Base-by-base conservation (phyloP, 2,888 invertebrate genomes). In the Limulus polyphemus region DNA sequence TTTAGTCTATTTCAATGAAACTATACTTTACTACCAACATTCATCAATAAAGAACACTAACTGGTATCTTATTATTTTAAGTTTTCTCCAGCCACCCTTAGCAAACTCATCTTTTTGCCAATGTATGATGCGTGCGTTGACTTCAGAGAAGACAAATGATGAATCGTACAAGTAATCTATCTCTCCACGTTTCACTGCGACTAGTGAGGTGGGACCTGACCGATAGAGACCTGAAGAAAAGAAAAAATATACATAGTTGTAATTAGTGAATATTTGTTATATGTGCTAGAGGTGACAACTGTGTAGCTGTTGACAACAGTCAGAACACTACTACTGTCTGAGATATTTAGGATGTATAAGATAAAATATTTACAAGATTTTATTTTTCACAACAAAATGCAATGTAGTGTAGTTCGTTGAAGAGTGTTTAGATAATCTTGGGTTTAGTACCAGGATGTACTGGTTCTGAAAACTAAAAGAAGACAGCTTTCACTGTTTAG, bases 91-190 rank as follows among this genome's bases (percentile, higher is more conserved):
- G 3, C 86, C 86, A 65, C 82, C 77, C 65, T 83, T 83, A 1
- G 83, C 83, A 71, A 80, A 79, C 56, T 82, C 81, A 73, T 85
- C 84, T 72, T 83, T 83, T 76, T 83, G 82, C 89, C 89, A 90
- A 70, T 85, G 79, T 78, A 89, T 84, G 60, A 86, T 77, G 75
- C 88, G 88, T 7, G 87, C 85, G 72, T 89, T 88, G 12, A 88
- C 83, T 76, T 88, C 86, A 57, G 86, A 82, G 74, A 85, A 87
- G 68, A 87, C 82, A 75, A 87, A 87, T 1, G 84, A 83, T 0
- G 85, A 83, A 73, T 88, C 88, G 72, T 84, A 86, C 63, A 83
- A 80, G 73, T 84, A 82, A 59, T 85, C 85, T 32, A 88, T 83
- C 74, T 85, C 83, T 0, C 90, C 90, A 72, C 83, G 81, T 57